Percentiles rank a stretch among this genome's conserved stretches.
Conservation (phyloP, 1,140 invertebrate genomes). For the Dinoponera quadriceps region DNA sequence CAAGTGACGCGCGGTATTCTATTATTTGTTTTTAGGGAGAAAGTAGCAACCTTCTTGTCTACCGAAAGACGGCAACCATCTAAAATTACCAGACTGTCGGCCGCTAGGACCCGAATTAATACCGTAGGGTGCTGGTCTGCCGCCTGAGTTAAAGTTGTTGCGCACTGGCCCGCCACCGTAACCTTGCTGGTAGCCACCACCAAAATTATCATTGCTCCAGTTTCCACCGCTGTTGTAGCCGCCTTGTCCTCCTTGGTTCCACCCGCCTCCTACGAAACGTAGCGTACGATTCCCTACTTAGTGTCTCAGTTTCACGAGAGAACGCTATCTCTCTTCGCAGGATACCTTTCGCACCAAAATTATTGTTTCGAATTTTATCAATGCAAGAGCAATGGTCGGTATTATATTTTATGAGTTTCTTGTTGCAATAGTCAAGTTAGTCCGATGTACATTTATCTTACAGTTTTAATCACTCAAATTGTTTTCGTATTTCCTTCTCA, state of each 20-base stretch:
- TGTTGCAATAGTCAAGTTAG: no score
- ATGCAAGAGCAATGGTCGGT: no score
- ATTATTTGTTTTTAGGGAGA: constrained; percentile 65
- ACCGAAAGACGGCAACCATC: constrained; percentile 77
- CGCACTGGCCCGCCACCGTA: constrained; percentile 90
- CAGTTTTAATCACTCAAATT: no score
- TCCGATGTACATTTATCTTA: no score
- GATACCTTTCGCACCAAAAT: no score
- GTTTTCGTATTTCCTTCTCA: no score
- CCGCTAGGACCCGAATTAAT: constrained; percentile 80
- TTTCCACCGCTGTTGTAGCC: constrained; percentile 86
- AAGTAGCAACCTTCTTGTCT: constrained; percentile 78
- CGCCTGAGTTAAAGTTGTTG: constrained; percentile 88
- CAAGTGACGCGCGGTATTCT: not conserved
- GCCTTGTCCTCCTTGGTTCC: constrained; percentile 86
- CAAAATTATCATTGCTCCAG: constrained; percentile 89
- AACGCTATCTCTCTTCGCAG: not conserved
- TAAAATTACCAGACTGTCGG: constrained; percentile 77
- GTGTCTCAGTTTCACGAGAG: not conserved
- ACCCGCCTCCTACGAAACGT: constrained; percentile 76
- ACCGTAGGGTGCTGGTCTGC: constrained; percentile 89
- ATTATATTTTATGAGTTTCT: no score
- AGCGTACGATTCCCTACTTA: not conserved
- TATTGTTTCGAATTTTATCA: no score
- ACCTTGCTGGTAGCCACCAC: constrained; percentile 91